Percentiles rank a stretch among this genome's conserved stretches.
Evolutionary conservation across 1,140 invertebrate species (phyloP).

Genomic region (Aphis gossypii): DNA sequence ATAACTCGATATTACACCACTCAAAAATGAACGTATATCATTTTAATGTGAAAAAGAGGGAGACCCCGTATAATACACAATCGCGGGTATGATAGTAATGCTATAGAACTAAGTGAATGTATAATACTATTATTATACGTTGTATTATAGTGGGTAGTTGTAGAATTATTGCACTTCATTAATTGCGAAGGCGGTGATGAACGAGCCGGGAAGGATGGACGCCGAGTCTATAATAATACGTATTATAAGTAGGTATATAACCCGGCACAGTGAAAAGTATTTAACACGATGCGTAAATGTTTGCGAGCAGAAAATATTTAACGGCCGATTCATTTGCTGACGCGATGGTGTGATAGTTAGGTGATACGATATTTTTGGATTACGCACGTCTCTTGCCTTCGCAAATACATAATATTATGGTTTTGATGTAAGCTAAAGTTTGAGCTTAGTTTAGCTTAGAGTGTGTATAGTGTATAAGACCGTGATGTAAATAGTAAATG

Average conservation of each 20-base stretch:
- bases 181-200: neutral
- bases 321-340: neutral
- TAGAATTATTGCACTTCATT: neutral
- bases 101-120: neutral
- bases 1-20: neutral
- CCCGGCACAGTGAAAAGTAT: neutral
- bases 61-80: neutral
- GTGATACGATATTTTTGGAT: too few relatives aligned
- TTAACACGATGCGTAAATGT: neutral
- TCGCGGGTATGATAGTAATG: neutral
- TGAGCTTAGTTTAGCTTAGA: too few relatives aligned
- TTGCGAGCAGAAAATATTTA: neutral
- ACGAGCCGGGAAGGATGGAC: neutral
- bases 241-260: neutral
- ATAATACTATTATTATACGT: neutral
- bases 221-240: too few relatives aligned
- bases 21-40: neutral
- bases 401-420: too few relatives aligned
- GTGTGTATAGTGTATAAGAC: too few relatives aligned
- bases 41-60: neutral
- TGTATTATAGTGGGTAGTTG: neutral
- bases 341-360: neutral
- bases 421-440: too few relatives aligned
- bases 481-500: too few relatives aligned
- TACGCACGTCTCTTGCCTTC: too few relatives aligned